Evolutionary conservation across 2,113 vertebrate species (phyloP), one percentile per base, ranked within the genome.

Genomic region (Siniperca chuatsi): DNA sequence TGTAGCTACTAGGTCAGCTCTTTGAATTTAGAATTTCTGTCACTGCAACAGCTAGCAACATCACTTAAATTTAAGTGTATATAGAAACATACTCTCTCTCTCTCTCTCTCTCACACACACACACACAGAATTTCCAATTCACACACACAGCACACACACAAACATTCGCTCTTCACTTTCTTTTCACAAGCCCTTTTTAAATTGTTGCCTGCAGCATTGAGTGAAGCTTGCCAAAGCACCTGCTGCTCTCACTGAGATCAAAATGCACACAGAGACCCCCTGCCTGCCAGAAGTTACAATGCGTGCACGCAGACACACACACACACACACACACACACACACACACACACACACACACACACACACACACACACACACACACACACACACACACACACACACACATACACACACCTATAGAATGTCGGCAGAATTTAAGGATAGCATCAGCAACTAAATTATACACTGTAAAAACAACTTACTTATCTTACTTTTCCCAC

Each of bases 21-120:
- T 78, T 35, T 89, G 80, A 79, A 82, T 89, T 87, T 80, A 78
- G 82, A 77, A 44, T 75, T 65, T 79, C 78, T 87, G 87, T 85
- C 78, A 78, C 81, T 61, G 82, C 65, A 61, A 73, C 83, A 71
- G 78, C n/a, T 23, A 42, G 79, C 60, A 79, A 42, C 64, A 79
- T 78, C 50, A 18, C 66, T 79, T 76, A 82, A 42, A 81, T 70
- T n/a, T 44, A 68, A 64, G 70, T 71, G 42, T 73, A 4, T 57
- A 60, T 8, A 40, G 8, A 78, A 62, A 73, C 55, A 58, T n/a
- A 15, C 46, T 0, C 15, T 4, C 48, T 5, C 48, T 16, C 16
- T 16, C 15, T 1, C 48, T 48, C 46, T 48, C 46, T 13, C 46
- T 16, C 13, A 54, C 60, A n/a, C 20, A 23, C 8, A 16, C 52